These are phyloP conservation scores for Seriola aureovittata DNA, from an alignment of 2,113 vertebrate genomes.

Conservation along the genomic window DNA sequence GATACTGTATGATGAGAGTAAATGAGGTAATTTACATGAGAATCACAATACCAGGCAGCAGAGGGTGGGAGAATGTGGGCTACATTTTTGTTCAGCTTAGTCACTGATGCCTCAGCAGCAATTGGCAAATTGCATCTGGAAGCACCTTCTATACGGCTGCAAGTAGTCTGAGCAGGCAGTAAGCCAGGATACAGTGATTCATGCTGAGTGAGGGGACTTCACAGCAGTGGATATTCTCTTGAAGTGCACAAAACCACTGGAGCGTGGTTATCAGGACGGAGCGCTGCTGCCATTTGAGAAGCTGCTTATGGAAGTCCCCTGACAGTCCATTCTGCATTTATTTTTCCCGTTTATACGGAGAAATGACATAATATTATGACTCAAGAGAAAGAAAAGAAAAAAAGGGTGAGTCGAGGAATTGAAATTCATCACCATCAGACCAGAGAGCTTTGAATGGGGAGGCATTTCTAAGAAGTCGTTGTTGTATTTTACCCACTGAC, in stretches of 20 bases:
- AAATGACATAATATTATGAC: conserved; percentile 5
- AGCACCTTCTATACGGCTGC: conserved; percentile 52
- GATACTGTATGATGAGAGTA: conserved; percentile 11
- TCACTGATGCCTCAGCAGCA: conserved; percentile 56
- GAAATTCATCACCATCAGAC: conserved; percentile 2
- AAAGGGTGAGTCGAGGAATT: not conserved
- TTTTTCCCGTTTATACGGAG: conserved; percentile 17
- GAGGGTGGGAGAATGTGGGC: conserved; percentile 39
- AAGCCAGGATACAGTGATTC: conserved; percentile 61
- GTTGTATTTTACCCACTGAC: conserved; percentile 11
- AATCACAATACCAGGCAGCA: conserved; percentile 40
- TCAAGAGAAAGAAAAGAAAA: not conserved
- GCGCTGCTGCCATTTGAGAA: conserved; percentile 45
- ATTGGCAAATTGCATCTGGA: conserved; percentile 64
- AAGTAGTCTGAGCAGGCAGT: conserved; percentile 65
- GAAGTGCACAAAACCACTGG: conserved; percentile 60
- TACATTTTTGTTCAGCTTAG: conserved; percentile 46
- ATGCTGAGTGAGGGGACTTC: conserved; percentile 63
- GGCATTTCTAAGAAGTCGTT: conserved; percentile 7
- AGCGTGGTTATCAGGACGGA: conserved; percentile 49
- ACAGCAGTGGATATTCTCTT: conserved; percentile 49
- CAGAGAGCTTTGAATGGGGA: not conserved
- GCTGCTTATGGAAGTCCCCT: conserved; percentile 42
- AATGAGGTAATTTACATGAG: conserved; percentile 50
- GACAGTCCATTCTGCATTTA: conserved; percentile 7